A percentile compares a stretch with the other conserved stretches of the same genome.
Conservation (phyloP, 2,113 vertebrate genomes). For the Forbesichthys papilliferus region DNA sequence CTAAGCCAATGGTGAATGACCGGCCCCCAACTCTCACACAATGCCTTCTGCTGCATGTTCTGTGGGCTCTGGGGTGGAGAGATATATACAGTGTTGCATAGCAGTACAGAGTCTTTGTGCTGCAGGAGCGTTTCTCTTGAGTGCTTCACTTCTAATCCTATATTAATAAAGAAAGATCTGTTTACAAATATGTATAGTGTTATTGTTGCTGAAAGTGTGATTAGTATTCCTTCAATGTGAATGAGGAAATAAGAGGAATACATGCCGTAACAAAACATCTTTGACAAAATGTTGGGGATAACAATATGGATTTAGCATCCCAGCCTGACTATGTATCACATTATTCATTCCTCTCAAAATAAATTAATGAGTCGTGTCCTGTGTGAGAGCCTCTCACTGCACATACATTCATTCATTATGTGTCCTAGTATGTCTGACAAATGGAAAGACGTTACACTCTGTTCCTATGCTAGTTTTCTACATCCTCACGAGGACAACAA, state of each 20-base stretch:
- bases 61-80: constrained; percentile 19
- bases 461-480: background rate
- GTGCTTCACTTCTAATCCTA: constrained; percentile 3
- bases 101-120: background rate
- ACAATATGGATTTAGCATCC: background rate
- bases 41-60: constrained; percentile 12
- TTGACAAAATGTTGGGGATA: background rate
- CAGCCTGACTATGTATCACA: background rate
- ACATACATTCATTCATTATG: background rate
- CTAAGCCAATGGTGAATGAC: constrained; percentile 52
- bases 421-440: background rate
- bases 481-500: background rate
- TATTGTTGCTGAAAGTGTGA: background rate
- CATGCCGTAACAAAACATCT: background rate
- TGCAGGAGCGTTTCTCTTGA: background rate
- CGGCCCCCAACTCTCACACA: constrained; percentile 8
- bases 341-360: background rate
- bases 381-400: too few species aligned
- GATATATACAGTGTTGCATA: background rate
- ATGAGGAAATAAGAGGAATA: too few species aligned
- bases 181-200: background rate
- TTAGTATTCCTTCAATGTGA: background rate
- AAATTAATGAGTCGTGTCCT: too few species aligned
- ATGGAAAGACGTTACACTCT: background rate
- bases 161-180: background rate